Evolutionary conservation across 2,113 vertebrate genomes (phyloP).

Genomic region (Phocoena phocoena): DNA sequence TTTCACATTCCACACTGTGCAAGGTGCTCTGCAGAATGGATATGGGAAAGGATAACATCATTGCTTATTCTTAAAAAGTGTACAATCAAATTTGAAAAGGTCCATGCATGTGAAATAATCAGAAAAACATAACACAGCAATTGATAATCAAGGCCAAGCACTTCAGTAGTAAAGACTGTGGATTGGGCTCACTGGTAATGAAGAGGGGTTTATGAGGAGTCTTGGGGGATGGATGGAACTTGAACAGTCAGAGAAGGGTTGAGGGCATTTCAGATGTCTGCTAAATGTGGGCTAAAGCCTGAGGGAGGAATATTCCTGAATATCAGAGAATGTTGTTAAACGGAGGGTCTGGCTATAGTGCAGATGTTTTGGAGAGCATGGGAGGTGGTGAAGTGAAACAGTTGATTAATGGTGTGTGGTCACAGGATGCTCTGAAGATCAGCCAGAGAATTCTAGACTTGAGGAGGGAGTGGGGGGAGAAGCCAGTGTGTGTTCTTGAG

Average conservation of each 20-base stretch:
- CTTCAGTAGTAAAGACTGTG: not conserved
- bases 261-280: not conserved
- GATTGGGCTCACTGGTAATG: not conserved
- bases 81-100: not conserved
- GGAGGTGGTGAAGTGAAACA: not conserved
- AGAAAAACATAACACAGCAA: not conserved
- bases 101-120: not conserved
- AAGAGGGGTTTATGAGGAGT: not conserved
- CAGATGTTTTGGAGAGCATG: not conserved
- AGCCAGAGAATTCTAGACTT: not conserved
- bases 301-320: not conserved
- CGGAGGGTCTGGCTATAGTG: not conserved
- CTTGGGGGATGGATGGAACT: not conserved
- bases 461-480: not conserved
- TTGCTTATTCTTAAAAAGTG: not conserved
- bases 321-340: not conserved
- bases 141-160: not conserved
- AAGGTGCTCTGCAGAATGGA: not conserved
- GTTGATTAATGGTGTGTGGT: not conserved
- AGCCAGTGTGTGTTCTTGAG: not conserved
- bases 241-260: not conserved
- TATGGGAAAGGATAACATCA: not conserved
- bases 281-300: not conserved
- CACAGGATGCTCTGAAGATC: conserved; percentile 36
- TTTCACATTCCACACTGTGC: not conserved